Evolutionary conservation across 2,888 invertebrate species (phyloP).

Genomic region (Oligia latruncula): DNA sequence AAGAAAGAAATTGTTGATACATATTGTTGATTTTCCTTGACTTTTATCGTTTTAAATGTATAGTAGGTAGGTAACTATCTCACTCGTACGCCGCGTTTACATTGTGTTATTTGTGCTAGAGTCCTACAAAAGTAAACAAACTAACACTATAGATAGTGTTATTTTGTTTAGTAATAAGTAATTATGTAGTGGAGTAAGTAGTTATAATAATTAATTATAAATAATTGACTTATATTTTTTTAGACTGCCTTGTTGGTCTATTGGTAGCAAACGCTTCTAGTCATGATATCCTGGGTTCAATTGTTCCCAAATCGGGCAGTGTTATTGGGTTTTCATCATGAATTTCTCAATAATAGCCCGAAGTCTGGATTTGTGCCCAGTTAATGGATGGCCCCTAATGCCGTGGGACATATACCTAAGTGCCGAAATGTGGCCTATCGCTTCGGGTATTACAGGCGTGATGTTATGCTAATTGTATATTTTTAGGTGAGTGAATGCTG

Average conservation of each 20-base stretch:
- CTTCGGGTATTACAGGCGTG: neutral
- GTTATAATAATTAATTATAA: too few relatives aligned
- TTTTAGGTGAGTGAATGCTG: conserved; percentile 91
- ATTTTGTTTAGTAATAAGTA: too few relatives aligned
- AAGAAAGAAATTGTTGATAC: neutral
- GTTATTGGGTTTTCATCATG: neutral
- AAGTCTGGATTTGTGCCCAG: neutral
- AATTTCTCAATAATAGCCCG: neutral
- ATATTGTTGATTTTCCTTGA: neutral
- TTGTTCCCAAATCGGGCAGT: neutral
- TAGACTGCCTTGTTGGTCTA: neutral
- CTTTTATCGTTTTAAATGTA: neutral
- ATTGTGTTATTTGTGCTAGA: neutral
- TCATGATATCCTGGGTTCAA: neutral
- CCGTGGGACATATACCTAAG: neutral
- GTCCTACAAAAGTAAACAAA: neutral
- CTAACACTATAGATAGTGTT: neutral
- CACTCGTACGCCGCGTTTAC: too few relatives aligned
- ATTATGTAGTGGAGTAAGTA: too few relatives aligned
- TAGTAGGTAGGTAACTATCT: neutral
- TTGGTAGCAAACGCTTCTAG: too few relatives aligned
- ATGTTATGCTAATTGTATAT: neutral
- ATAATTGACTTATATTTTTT: neutral
- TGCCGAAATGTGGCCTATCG: neutral
- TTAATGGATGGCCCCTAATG: neutral